Base-by-base conservation (phyloP, 1,140 invertebrate species). In the Plutomurus gul region DNA sequence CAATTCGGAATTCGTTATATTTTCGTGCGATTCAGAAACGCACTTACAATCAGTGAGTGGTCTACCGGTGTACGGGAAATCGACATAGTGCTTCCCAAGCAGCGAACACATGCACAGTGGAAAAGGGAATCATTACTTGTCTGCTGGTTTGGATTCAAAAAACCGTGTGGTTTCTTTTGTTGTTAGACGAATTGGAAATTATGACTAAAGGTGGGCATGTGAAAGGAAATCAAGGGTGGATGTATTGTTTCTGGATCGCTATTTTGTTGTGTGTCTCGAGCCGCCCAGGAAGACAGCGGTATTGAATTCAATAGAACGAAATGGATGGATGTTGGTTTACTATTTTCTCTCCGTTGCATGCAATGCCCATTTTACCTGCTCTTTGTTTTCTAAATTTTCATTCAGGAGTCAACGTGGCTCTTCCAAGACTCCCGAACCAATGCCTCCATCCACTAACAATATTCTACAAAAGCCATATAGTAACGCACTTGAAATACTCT, bases 221-320 rank as follows among this genome's bases (percentile, higher is more conserved):
- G 30, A 65, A 65, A 65, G 56, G 56, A 65, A 65, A 65, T 65
- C 56, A 65, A 65, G 56, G 56, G 56, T 65, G 56, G 56, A 33
- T 27, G 56, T 25, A 33, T 65, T 65, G 56, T 65, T 65, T 65
- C 56, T 30, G 56, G 25, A 25, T 65, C 56, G 56, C 36, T 65
- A 65, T 65, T 65, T 65, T 65, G 56, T 65, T 65, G 56, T 25
- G 56, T 65, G 56, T 65, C 36, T 65, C 56, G 27, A 72, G 39
- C 70, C 70, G 70, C 70, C 70, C 70, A 72, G 70, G 70, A 72
- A 72, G 70, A 46, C 20, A 18, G 37, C 36, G 70, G 36, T 40
- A 72, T 72, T 40, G 70, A 72, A 72, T 72, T 39, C 36, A 72
- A 72, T 72, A 65, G 56, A 65, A 65, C 56, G 27, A 65, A 65